Conservation (phyloP, 37 sponge, comb jelly and placozoan species). For the Geodia barretti region DNA sequence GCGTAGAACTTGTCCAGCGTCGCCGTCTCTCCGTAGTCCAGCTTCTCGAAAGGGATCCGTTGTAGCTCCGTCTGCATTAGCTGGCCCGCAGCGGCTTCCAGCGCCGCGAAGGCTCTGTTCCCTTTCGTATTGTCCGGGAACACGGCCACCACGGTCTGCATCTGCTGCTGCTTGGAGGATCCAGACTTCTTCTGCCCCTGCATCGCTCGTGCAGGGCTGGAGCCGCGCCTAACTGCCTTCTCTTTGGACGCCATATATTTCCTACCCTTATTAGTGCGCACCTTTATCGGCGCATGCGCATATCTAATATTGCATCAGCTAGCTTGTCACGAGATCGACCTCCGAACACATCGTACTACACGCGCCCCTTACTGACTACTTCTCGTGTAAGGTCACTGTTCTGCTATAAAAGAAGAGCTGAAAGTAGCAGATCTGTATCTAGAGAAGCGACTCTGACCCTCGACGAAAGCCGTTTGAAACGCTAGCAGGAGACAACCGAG, state of each 20-base stretch:
- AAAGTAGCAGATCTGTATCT: no score
- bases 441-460: no score
- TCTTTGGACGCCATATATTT: background rate
- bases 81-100: slow-evolving; percentile 45
- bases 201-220: no score
- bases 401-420: no score
- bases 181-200: background rate
- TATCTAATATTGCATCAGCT: background rate
- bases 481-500: background rate
- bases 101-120: slow-evolving; percentile 27
- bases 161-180: background rate
- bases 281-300: background rate
- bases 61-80: slow-evolving; percentile 17
- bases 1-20: slow-evolving; percentile 77
- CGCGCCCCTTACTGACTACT: no score
- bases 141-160: slow-evolving; percentile 38
- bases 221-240: no score
- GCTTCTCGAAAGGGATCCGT: slow-evolving; percentile 62
- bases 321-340: no score
- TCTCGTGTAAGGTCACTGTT: no score
- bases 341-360: no score
- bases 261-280: background rate
- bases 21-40: slow-evolving; percentile 75
- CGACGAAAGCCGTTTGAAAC: no score
- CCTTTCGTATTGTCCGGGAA: slow-evolving; percentile 68